phyloP scores from a whole-genome alignment of 2,113 vertebrate species.

The Xiphias gladius region DNA sequence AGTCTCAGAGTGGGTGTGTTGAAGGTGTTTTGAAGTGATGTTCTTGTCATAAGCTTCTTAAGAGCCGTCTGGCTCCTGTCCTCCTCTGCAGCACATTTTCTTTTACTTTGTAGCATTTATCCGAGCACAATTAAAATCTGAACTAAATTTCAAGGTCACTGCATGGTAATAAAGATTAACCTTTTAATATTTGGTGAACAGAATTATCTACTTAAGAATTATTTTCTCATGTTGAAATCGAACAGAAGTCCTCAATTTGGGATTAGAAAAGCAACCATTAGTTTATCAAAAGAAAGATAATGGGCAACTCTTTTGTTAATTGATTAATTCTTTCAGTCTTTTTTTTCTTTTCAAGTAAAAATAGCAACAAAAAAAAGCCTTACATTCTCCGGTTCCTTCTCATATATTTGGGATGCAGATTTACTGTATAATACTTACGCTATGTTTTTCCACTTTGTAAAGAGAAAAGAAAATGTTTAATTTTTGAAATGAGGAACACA shows the following conservation, averaged over 20 bases:
- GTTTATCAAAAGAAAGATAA: background rate
- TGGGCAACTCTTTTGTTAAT: background rate
- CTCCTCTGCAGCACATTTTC: conserved; percentile 29
- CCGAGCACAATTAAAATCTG: conserved; percentile 7
- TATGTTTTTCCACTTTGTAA: background rate
- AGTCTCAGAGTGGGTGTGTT: conserved; percentile 33
- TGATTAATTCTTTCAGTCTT: background rate
- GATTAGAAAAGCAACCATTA: background rate
- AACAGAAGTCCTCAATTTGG: background rate
- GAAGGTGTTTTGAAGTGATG: conserved; percentile 60
- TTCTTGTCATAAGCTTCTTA: conserved; percentile 68
- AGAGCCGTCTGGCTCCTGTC: conserved; percentile 58
- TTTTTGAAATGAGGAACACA: background rate
- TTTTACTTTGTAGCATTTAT: conserved; percentile 24
- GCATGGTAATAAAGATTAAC: background rate
- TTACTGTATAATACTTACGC: background rate
- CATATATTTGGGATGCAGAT: background rate
- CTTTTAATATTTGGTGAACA: background rate
- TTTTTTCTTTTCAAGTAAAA: background rate
- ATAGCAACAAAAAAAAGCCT: background rate
- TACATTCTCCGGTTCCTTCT: background rate
- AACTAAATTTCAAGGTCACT: conserved; percentile 14
- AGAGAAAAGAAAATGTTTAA: background rate
- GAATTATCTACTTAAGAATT: background rate
- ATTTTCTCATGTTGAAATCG: background rate